Evolutionary conservation across 2,113 vertebrate species (phyloP).

Genomic region (Bungarus multicinctus): DNA sequence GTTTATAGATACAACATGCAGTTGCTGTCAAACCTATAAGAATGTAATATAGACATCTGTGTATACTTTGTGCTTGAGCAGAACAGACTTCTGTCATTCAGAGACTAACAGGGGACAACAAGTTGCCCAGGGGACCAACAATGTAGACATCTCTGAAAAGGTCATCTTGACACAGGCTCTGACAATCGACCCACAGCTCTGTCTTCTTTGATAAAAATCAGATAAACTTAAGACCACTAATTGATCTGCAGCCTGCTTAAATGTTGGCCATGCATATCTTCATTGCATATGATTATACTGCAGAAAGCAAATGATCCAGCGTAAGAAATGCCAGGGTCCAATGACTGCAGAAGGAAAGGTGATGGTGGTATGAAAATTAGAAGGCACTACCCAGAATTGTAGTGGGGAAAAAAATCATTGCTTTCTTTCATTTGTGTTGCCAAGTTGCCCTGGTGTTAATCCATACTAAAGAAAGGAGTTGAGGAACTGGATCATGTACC

Average conservation of each 20-base stretch:
- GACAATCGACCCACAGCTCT: conserved; percentile 97
- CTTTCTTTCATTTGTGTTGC: conserved; percentile 55
- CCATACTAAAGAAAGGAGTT: conserved; percentile 59
- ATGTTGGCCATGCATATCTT: conserved; percentile 91
- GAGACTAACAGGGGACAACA: conserved; percentile 89
- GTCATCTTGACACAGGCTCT: conserved; percentile 99
- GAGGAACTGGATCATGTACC: conserved; percentile 59
- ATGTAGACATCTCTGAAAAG: conserved; percentile 97
- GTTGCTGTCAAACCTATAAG: conserved; percentile 92
- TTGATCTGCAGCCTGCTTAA: conserved; percentile 89
- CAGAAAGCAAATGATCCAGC: conserved; percentile 76
- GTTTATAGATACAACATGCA: conserved; percentile 99
- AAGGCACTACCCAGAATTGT: conserved; percentile 57
- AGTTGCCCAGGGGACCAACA: conserved; percentile 86
- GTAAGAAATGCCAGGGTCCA: conserved; percentile 75
- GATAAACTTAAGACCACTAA: conserved; percentile 99
- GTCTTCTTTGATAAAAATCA: conserved; percentile 99
- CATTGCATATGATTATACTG: conserved; percentile 85
- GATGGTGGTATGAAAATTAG: conserved; percentile 72
- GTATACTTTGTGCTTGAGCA: conserved; percentile 98
- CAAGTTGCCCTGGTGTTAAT: conserved; percentile 64
- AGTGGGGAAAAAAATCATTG: conserved; percentile 49
- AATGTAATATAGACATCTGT: conserved; percentile 99
- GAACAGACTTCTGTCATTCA: conserved; percentile 99
- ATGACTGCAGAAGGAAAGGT: conserved; percentile 66